Conservation (phyloP, 1,140 invertebrate genomes). For the Gryon sp. region DNA sequence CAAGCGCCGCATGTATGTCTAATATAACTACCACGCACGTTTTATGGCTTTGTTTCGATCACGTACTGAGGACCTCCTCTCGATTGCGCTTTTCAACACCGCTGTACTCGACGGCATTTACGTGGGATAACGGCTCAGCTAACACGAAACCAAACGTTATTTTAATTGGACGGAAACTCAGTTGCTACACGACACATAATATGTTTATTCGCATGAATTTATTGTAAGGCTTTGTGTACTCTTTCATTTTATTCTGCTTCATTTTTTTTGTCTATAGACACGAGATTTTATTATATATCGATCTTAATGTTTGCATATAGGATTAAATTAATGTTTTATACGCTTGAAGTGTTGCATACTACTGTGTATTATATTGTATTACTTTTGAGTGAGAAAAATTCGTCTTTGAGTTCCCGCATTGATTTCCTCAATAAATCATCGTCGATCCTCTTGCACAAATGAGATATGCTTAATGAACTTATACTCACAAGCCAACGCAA, state of each 20-base stretch:
- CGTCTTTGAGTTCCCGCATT: not conserved
- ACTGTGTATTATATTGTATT: too few species aligned
- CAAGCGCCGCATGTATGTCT: not conserved
- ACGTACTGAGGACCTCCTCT: constrained; percentile 29
- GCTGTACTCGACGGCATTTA: constrained; percentile 1
- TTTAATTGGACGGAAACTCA: constrained; percentile 33
- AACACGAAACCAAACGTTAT: constrained; percentile 21
- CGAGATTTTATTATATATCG: too few species aligned
- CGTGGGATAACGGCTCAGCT: constrained; percentile 10
- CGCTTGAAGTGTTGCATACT: too few species aligned
- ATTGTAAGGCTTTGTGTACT: too few species aligned
- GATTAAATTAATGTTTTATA: not conserved
- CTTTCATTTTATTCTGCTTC: too few species aligned
- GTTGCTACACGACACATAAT: too few species aligned
- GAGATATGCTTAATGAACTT: constrained; percentile 28
- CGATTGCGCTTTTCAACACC: constrained; percentile 17
- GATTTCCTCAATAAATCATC: constrained; percentile 23
- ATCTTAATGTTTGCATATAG: too few species aligned
- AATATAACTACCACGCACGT: not conserved
- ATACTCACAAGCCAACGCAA: not conserved
- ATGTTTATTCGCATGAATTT: too few species aligned
- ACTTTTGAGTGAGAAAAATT: too few species aligned
- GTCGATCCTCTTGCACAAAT: constrained; percentile 1
- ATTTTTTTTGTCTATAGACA: too few species aligned
- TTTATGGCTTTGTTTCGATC: constrained; percentile 28